Conservation (phyloP, 2,113 vertebrate genomes). For the Canis aureus region DNA sequence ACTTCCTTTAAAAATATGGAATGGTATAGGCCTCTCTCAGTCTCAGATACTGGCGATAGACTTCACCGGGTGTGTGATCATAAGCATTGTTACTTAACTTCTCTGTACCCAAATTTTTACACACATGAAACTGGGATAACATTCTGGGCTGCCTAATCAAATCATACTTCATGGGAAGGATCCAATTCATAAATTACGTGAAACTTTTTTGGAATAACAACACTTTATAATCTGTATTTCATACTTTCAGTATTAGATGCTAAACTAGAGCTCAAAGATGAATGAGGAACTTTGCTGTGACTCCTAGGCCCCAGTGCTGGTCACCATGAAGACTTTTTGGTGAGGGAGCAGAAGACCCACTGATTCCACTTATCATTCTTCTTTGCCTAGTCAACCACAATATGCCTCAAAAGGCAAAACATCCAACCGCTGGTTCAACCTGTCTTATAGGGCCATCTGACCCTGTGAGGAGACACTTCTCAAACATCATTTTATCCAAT, state of each 20-base stretch:
- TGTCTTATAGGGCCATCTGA: not conserved
- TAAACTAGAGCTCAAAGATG: not conserved
- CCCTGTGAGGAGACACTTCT: not conserved
- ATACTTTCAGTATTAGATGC: not conserved
- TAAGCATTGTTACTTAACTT: not conserved
- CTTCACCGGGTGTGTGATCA: not conserved
- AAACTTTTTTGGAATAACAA: not conserved
- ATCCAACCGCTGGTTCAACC: not conserved
- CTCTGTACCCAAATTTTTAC: not conserved
- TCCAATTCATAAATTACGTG: not conserved
- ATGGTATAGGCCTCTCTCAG: not conserved
- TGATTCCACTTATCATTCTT: not conserved
- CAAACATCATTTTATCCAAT: conserved; percentile 44
- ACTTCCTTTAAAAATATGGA: not conserved
- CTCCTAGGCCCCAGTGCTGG: not conserved
- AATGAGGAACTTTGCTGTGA: not conserved
- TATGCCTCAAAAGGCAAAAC: not conserved
- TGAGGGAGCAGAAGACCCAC: not conserved
- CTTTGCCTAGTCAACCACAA: not conserved
- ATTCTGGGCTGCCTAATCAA: not conserved
- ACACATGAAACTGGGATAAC: not conserved
- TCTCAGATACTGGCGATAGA: not conserved
- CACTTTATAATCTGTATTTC: not conserved
- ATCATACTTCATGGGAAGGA: not conserved
- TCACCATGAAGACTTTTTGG: not conserved